Evolutionary conservation across 2,113 vertebrate species (phyloP).

Genomic region (Axis porcinus): DNA sequence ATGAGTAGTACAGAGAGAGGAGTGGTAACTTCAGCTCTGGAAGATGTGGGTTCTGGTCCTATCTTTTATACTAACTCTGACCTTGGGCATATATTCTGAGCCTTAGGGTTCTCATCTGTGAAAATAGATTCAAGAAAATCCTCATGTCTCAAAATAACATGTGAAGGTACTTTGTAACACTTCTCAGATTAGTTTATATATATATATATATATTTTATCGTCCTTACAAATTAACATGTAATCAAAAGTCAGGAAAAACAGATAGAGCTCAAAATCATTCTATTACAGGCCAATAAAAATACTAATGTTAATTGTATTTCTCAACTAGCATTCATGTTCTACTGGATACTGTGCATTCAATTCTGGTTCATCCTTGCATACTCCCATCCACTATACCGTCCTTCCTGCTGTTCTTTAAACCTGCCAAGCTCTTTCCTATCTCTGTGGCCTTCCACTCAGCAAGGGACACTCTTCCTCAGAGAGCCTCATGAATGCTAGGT

Average conservation of each 20-base stretch:
- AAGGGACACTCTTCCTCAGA: not conserved
- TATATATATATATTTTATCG: not conserved
- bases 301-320: not conserved
- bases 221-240: not conserved
- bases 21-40: not conserved
- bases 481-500: not conserved
- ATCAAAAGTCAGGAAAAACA: not conserved
- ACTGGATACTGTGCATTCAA: not conserved
- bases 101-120: not conserved
- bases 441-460: not conserved
- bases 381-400: not conserved
- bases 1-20: not conserved
- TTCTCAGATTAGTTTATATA: not conserved
- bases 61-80: not conserved
- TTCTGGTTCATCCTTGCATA: not conserved
- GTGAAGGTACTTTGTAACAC: not conserved
- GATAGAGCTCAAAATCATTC: not conserved
- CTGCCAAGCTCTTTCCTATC: not conserved
- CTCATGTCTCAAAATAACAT: not conserved
- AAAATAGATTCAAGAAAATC: not conserved
- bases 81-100: not conserved
- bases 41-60: not conserved
- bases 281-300: not conserved
- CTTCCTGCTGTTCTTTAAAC: not conserved
- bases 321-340: not conserved